phyloP scores from a whole-genome alignment of 2,888 invertebrate genomes.

The Drosophila prostipennis region DNA sequence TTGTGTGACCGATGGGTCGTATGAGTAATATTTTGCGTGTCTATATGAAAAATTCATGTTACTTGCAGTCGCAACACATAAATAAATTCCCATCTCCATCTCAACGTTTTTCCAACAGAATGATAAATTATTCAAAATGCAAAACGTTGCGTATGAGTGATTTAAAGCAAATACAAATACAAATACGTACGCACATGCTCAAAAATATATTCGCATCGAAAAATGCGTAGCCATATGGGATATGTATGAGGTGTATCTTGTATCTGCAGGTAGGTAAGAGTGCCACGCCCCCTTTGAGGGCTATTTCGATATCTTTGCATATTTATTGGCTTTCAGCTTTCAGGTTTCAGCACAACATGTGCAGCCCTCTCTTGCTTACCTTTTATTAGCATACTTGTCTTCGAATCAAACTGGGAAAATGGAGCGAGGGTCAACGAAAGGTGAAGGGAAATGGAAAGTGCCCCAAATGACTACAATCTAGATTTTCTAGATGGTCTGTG shows the following conservation, averaged over 20 bases:
- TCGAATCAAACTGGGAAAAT: constrained; percentile 11
- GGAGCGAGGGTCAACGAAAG: constrained; percentile 10
- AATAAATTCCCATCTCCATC: constrained; percentile 17
- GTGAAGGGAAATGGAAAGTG: neutral
- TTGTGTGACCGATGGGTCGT: constrained; percentile 35
- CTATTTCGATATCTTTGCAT: constrained; percentile 36
- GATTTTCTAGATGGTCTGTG: constrained; percentile 1
- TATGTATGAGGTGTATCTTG: neutral
- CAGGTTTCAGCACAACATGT: constrained; percentile 24
- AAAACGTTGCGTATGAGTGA: constrained; percentile 58
- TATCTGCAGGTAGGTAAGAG: neutral
- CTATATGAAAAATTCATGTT: constrained; percentile 48
- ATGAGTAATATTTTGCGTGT: constrained; percentile 35
- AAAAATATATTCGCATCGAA: constrained; percentile 5
- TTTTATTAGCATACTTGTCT: constrained; percentile 43
- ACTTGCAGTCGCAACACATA: constrained; percentile 22
- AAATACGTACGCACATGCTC: neutral
- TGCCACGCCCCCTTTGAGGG: constrained; percentile 20
- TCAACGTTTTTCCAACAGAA: constrained; percentile 34
- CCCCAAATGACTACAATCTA: constrained; percentile 1
- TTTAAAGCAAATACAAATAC: constrained; percentile 49
- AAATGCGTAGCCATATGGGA: constrained; percentile 25
- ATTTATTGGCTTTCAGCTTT: constrained; percentile 41
- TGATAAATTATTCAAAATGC: constrained; percentile 58
- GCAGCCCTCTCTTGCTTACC: constrained; percentile 15